These are phyloP conservation scores for Genyomyrus donnyi DNA, from an alignment of 2,113 vertebrate species.

Conservation along the genomic window DNA sequence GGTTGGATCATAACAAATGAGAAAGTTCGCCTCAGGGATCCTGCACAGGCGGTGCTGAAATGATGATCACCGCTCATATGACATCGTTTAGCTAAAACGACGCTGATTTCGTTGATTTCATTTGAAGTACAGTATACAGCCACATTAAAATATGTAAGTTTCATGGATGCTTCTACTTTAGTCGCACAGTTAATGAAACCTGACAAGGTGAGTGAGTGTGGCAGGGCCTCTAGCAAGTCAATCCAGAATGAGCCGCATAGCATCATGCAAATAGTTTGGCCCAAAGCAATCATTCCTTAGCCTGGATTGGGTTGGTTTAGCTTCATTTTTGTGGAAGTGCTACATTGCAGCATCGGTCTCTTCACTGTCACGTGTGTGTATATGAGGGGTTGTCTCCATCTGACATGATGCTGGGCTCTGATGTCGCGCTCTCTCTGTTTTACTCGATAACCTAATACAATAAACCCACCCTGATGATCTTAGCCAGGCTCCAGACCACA, in stretches of 20 bases:
- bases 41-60: not conserved
- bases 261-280: constrained; percentile 32
- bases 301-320: constrained; percentile 30
- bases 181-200: constrained; percentile 32
- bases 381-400: not conserved
- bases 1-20: not conserved
- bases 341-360: not conserved
- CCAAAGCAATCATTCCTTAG: constrained; percentile 31
- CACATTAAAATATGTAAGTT: not conserved
- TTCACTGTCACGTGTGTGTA: not conserved
- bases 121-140: not conserved
- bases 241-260: constrained; percentile 32
- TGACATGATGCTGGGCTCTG: not conserved
- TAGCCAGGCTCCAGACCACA: not conserved
- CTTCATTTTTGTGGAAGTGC: not conserved
- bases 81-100: not conserved
- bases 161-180: constrained; percentile 36
- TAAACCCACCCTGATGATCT: constrained; percentile 8
- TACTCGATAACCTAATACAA: constrained; percentile 3
- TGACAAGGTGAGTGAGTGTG: constrained; percentile 25
- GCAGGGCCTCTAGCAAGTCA: constrained; percentile 10
- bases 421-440: not conserved
- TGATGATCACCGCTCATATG: not conserved
- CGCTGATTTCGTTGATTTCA: not conserved
- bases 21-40: not conserved